These are phyloP conservation scores for Hystrix cristata DNA, from an alignment of 2,113 vertebrate genomes.

Conservation along the genomic window DNA sequence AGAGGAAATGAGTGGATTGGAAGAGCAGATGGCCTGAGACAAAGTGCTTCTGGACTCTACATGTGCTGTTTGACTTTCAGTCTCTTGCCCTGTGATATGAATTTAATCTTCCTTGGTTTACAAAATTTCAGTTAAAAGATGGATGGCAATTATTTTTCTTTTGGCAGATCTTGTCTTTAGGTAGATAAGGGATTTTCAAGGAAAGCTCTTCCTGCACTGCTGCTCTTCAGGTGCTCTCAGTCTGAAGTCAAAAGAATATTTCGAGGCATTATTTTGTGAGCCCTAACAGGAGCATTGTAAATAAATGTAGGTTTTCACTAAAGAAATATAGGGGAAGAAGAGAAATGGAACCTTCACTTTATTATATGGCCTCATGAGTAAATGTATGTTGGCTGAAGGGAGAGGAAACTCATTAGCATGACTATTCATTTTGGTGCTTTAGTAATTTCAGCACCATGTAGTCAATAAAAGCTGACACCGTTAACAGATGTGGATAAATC, in stretches of 20 bases:
- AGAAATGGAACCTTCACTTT: neutral
- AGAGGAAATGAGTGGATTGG: neutral
- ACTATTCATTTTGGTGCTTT: neutral
- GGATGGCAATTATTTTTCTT: too few relatives aligned
- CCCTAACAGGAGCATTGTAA: neutral
- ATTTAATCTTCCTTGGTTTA: neutral
- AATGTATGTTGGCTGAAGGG: neutral
- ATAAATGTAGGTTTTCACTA: neutral
- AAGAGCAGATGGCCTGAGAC: neutral
- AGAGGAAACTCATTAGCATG: neutral
- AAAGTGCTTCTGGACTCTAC: neutral
- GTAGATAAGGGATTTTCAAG: neutral
- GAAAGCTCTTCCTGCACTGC: neutral
- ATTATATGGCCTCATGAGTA: neutral
- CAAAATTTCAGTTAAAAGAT: neutral
- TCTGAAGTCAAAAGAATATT: neutral
- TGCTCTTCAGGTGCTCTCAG: too few relatives aligned
- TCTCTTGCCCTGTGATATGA: neutral
- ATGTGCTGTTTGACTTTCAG: neutral
- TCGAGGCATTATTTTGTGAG: neutral
- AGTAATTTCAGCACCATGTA: slow-evolving; percentile 25
- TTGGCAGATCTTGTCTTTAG: neutral
- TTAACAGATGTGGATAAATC: slow-evolving; percentile 4
- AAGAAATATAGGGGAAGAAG: neutral
- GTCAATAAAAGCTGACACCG: slow-evolving; percentile 1